These are phyloP conservation scores for Pammene fasciana DNA, from an alignment of 2,888 invertebrate species.

Conservation along the genomic window DNA sequence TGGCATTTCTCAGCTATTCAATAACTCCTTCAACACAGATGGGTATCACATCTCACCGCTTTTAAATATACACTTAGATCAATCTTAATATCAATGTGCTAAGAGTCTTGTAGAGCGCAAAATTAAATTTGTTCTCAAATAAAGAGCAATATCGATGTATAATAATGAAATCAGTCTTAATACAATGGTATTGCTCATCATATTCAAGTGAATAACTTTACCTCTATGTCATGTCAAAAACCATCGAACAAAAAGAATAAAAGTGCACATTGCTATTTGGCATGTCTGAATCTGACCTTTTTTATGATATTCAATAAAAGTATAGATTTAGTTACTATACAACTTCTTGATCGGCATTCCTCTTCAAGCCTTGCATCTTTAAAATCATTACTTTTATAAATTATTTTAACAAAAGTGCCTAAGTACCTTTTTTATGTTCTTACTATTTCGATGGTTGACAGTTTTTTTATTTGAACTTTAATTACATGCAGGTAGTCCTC, in stretches of 20 bases:
- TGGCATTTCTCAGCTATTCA: constrained; percentile 75
- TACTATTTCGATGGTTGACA: no score
- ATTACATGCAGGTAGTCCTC: no score
- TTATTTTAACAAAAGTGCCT: no score
- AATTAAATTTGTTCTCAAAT: constrained; percentile 8
- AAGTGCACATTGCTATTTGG: not conserved
- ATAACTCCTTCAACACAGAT: constrained; percentile 73
- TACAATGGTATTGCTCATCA: not conserved
- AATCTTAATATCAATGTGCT: constrained; percentile 22
- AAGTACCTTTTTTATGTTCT: no score
- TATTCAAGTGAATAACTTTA: constrained; percentile 1
- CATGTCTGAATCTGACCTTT: not conserved
- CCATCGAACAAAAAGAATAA: not conserved
- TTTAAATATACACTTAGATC: not conserved
- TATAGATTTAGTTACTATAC: no score
- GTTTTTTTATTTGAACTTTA: no score
- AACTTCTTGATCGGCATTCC: no score
- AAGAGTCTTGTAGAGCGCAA: not conserved
- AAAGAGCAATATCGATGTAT: constrained; percentile 14
- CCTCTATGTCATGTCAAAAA: not conserved
- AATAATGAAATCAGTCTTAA: constrained; percentile 29
- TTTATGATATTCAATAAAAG: no score
- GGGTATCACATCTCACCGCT: constrained; percentile 57
- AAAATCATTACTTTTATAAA: no score
- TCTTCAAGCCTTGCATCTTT: no score